Percentiles rank a stretch among this genome's conserved stretches.
These are phyloP conservation scores for Morinoia aosen DNA, from an alignment of 2,888 invertebrate genomes.

Conservation along the genomic window DNA sequence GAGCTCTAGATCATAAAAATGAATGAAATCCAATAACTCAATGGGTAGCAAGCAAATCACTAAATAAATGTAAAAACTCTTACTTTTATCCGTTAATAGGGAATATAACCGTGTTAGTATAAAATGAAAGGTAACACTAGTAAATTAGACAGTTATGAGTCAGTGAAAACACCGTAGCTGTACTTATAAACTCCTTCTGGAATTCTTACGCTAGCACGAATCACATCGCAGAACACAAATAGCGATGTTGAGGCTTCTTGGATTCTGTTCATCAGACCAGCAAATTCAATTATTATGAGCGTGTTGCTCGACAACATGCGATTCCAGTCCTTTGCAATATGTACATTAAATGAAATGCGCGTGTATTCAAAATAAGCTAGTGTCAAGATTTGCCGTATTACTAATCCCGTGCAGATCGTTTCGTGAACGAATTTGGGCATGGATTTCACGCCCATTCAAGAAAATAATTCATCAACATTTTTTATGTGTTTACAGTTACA, in stretches of 20 bases:
- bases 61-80: neutral
- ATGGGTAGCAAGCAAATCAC: neutral
- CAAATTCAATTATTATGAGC: neutral
- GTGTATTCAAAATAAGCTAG: neutral
- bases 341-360: too few species aligned
- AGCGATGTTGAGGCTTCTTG: too few species aligned
- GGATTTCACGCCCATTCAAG: neutral
- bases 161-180: neutral
- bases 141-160: neutral
- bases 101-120: too few species aligned
- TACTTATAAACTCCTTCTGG: neutral
- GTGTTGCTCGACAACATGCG: neutral
- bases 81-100: too few species aligned
- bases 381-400: neutral
- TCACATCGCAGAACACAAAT: neutral
- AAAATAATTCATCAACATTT: too few species aligned
- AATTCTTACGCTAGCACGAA: neutral
- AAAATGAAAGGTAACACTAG: neutral
- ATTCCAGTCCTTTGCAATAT: neutral
- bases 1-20: neutral
- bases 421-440: neutral
- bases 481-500: too few species aligned
- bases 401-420: neutral
- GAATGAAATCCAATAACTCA: neutral
- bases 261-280: neutral